phyloP scores from a whole-genome alignment of 2,797 vertebrate species.

The Diplodus sargus region DNA sequence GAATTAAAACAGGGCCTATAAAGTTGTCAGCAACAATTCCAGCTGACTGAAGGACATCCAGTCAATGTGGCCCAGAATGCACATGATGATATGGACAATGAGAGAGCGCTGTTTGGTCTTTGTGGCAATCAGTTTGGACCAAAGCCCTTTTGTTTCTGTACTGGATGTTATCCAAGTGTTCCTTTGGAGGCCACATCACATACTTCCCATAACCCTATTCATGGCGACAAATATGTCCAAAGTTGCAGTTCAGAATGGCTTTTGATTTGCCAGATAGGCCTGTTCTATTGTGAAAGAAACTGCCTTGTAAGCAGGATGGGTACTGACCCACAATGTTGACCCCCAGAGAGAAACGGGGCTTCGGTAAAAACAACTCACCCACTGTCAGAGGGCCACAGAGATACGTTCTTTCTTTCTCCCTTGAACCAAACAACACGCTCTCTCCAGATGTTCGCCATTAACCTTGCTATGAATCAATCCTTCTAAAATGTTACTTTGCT shows the following conservation, averaged over 20 bases:
- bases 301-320: slow-evolving; percentile 74
- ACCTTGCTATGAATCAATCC: slow-evolving; percentile 36
- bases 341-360: slow-evolving; percentile 65
- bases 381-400: slow-evolving; percentile 43
- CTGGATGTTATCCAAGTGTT: slow-evolving; percentile 76
- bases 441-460: slow-evolving; percentile 31
- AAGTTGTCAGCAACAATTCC: slow-evolving; percentile 71
- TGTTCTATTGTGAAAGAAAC: slow-evolving; percentile 75
- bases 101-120: slow-evolving; percentile 59
- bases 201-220: slow-evolving; percentile 77
- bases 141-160: slow-evolving; percentile 75
- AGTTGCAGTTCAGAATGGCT: slow-evolving; percentile 70
- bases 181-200: slow-evolving; percentile 72
- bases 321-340: slow-evolving; percentile 69
- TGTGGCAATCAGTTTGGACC: slow-evolving; percentile 68
- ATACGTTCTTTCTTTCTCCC: slow-evolving; percentile 8
- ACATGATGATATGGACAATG: slow-evolving; percentile 67
- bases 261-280: slow-evolving; percentile 72
- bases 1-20: slow-evolving; percentile 42
- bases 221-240: slow-evolving; percentile 74
- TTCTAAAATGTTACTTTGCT: slow-evolving; percentile 40
- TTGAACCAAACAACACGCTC: slow-evolving; percentile 12
- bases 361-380: slow-evolving; percentile 63
- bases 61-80: slow-evolving; percentile 59
- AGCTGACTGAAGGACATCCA: slow-evolving; percentile 66